A percentile compares a stretch with the other conserved stretches of the same genome.
Evolutionary conservation across 2,113 vertebrate genomes (phyloP).

Genomic region (Nothocercus julius): DNA sequence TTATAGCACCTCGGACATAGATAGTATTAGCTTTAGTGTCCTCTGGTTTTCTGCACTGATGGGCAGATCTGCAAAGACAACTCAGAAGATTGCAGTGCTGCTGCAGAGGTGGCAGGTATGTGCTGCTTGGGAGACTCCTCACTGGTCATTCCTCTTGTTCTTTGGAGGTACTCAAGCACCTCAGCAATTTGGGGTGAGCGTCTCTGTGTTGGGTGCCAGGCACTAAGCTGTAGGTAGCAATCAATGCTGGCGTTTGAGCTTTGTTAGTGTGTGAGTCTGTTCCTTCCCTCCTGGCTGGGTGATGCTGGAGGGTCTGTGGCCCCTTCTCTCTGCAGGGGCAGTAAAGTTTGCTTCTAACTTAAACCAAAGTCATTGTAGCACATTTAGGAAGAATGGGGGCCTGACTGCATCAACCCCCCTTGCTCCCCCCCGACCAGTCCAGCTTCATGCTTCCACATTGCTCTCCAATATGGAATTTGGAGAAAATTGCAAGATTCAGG

Average conservation of each 20-base stretch:
- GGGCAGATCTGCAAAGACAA: not conserved
- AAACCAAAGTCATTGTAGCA: not conserved
- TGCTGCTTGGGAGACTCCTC: not conserved
- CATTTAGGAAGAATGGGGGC: not conserved
- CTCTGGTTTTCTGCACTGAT: not conserved
- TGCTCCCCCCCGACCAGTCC: not conserved
- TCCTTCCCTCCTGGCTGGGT: not conserved
- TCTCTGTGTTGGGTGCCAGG: too few relatives aligned
- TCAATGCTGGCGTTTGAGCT: not conserved
- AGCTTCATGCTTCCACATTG: not conserved
- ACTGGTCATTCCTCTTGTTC: not conserved
- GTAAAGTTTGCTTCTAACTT: not conserved
- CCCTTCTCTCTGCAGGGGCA: not conserved
- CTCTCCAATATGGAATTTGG: not conserved
- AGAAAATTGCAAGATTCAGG: not conserved
- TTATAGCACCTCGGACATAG: not conserved
- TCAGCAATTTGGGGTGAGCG: not conserved
- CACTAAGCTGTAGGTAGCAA: not conserved
- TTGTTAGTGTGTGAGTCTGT: not conserved
- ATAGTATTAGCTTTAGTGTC: not conserved
- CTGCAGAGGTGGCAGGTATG: not conserved
- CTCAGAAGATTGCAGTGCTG: not conserved
- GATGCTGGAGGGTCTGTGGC: not conserved
- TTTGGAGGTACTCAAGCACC: accelerated
- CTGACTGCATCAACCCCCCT: accelerated